Conservation (phyloP, 1,140 invertebrate genomes). For the Brachionus manjavacas region DNA sequence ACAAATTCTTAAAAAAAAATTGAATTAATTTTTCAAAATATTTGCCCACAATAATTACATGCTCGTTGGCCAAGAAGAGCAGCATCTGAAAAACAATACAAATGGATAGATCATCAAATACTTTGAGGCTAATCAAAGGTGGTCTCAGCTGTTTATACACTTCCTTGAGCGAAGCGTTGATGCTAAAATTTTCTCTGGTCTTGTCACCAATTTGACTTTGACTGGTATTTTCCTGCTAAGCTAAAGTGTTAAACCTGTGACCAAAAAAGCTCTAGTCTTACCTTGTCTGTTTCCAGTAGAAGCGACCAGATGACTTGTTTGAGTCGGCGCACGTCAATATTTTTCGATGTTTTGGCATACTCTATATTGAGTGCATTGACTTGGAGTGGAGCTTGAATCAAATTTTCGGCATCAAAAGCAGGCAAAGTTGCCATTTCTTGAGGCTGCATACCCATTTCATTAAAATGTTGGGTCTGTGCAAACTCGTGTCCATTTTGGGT, state of each 20-base stretch:
- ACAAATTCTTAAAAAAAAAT: slow-evolving; percentile 4
- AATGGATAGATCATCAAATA: slow-evolving; percentile 24
- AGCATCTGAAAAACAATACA: slow-evolving; percentile 38
- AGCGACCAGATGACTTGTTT: slow-evolving; percentile 31
- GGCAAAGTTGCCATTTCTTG: slow-evolving; percentile 3
- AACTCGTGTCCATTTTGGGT: slow-evolving; percentile 30
- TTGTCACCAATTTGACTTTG: not conserved
- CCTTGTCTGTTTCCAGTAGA: not conserved
- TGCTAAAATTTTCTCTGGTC: not conserved
- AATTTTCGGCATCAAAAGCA: not conserved
- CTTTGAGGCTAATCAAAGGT: slow-evolving; percentile 5
- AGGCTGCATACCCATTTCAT: not conserved
- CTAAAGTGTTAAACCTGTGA: not conserved
- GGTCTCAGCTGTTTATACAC: slow-evolving; percentile 19
- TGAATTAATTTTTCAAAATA: not conserved
- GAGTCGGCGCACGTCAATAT: slow-evolving; percentile 22
- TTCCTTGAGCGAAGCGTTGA: slow-evolving; percentile 16
- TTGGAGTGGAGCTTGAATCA: slow-evolving; percentile 21
- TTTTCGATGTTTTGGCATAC: slow-evolving; percentile 40
- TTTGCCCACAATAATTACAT: not conserved
- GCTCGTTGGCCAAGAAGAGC: slow-evolving; percentile 26
- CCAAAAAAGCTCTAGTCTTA: not conserved
- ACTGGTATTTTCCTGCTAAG: slow-evolving; percentile 30
- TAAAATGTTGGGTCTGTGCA: not conserved
- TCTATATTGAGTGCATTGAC: slow-evolving; percentile 34